phyloP scores from a whole-genome alignment of 2,113 vertebrate genomes.

The Cinclus mexicanus region DNA sequence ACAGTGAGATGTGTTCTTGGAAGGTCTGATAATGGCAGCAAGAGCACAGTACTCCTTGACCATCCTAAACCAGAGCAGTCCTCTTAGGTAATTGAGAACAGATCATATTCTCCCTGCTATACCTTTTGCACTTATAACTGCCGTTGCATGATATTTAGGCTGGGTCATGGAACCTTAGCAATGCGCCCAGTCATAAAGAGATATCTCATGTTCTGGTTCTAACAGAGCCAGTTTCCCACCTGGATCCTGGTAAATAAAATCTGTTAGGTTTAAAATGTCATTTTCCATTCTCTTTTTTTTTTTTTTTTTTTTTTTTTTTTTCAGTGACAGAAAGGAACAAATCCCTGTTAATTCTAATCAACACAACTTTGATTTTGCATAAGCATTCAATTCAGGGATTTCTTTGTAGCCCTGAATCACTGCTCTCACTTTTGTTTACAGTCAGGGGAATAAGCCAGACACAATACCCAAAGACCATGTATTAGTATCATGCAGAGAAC shows the following conservation, averaged over 20 bases:
- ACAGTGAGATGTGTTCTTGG: not conserved
- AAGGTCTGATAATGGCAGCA: not conserved
- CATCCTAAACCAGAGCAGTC: not conserved
- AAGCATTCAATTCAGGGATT: not conserved
- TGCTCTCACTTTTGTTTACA: not conserved
- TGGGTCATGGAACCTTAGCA: not conserved
- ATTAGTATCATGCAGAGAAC: not conserved
- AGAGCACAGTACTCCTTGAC: not conserved
- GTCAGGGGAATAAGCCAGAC: not conserved
- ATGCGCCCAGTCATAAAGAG: not conserved
- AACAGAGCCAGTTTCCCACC: not conserved
- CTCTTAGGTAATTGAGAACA: not conserved
- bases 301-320: not conserved
- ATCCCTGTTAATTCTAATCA: conserved; percentile 9
- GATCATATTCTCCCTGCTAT: not conserved
- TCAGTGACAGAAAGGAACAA: not conserved
- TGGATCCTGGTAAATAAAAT: not conserved
- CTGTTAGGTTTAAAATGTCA: not conserved
- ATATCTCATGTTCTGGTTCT: not conserved
- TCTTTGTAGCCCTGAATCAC: not conserved
- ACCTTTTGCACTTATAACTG: not conserved
- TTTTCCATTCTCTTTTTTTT: not conserved
- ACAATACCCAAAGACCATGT: not conserved
- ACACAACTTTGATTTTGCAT: not conserved
- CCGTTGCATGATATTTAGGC: not conserved